A percentile compares a stretch with the other conserved stretches of the same genome.
phyloP scores from a whole-genome alignment of 2,797 vertebrate genomes.

The Dromococcyx pavoninus region DNA sequence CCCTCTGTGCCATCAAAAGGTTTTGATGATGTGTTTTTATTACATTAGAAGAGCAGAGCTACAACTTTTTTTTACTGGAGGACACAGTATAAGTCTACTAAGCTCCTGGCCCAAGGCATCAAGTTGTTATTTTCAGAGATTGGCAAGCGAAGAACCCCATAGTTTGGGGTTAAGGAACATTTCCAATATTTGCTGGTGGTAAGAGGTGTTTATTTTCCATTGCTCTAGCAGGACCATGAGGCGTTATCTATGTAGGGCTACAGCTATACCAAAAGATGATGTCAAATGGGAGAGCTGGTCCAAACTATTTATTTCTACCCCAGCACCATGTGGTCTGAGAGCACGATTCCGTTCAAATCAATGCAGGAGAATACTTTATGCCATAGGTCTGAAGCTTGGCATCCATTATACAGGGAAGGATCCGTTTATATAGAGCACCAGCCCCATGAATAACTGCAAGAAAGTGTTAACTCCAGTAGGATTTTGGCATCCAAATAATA shows the following conservation, averaged over 20 bases:
- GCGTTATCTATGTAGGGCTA: slow-evolving; percentile 16
- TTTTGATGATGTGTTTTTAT: slow-evolving; percentile 69
- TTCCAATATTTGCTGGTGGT: slow-evolving; percentile 52
- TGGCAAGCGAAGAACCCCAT: slow-evolving; percentile 34
- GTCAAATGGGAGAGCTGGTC: slow-evolving; percentile 48
- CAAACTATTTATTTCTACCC: slow-evolving; percentile 51
- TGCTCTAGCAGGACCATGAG: slow-evolving; percentile 44
- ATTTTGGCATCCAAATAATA: slow-evolving; percentile 71
- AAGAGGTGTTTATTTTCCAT: slow-evolving; percentile 15
- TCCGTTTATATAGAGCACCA: slow-evolving; percentile 61
- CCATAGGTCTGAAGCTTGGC: slow-evolving; percentile 68
- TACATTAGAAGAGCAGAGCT: slow-evolving; percentile 66
- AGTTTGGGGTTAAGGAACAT: background rate
- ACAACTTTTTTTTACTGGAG: slow-evolving; percentile 63
- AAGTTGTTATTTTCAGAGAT: slow-evolving; percentile 40
- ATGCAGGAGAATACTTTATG: slow-evolving; percentile 56
- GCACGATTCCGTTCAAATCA: slow-evolving; percentile 46
- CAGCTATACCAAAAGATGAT: slow-evolving; percentile 14
- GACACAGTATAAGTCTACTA: slow-evolving; percentile 66
- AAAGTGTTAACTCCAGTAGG: slow-evolving; percentile 67
- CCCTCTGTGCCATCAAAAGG: slow-evolving; percentile 59
- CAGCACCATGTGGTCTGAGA: slow-evolving; percentile 56
- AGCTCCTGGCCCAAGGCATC: slow-evolving; percentile 69
- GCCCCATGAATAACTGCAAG: slow-evolving; percentile 64
- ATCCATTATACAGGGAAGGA: slow-evolving; percentile 67